Evolutionary conservation across 1,140 invertebrate genomes (phyloP), one percentile per base, ranked within the genome.

Genomic region (Hestina assimilis): DNA sequence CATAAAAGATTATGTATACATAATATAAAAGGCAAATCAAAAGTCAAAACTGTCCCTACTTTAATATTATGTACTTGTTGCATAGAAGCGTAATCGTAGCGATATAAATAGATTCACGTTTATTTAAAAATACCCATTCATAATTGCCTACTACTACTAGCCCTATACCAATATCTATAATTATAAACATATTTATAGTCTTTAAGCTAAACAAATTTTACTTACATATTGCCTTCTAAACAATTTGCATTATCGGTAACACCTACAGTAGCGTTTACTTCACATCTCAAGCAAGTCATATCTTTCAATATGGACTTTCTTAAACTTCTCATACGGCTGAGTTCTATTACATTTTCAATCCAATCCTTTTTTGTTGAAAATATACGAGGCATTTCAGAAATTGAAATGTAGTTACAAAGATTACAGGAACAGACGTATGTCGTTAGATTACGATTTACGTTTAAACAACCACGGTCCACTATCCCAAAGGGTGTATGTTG

Each of bases 401-500:
- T 42, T 24, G 40, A 42, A 42, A 42, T 42, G 40, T 42, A 42
- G 21, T 42, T 42, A 24, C 40, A 42, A 24, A 42, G 40, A 42
- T 42, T 42, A 24, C 40, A 42, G 40, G 40, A 42, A 24, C 40
- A 42, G 20, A 42, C 40, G 21, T 42, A 42, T 14, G 5, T 42
- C 21, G 40, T 42, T 4, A 42, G 21, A 24, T 42, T 42, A 8
- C 12, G 60, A 60, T 75, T 71, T 63, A 71, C 23, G 62, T 79
- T 78, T 55, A 61, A 76, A 52, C 81, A 84, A 51, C 79, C 81
- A 41, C 81, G 68, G 45, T 76, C 72, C 17, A 84, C 60, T 55
- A 84, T 63, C 5, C 79, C 81, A 52, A 84, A 84, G 4, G 81
- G 81, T 26, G 81, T 84, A 43, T 82, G 78, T 47, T 67, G 63